Conservation (phyloP, 2,113 vertebrate species). For the Amphiprion percula region DNA sequence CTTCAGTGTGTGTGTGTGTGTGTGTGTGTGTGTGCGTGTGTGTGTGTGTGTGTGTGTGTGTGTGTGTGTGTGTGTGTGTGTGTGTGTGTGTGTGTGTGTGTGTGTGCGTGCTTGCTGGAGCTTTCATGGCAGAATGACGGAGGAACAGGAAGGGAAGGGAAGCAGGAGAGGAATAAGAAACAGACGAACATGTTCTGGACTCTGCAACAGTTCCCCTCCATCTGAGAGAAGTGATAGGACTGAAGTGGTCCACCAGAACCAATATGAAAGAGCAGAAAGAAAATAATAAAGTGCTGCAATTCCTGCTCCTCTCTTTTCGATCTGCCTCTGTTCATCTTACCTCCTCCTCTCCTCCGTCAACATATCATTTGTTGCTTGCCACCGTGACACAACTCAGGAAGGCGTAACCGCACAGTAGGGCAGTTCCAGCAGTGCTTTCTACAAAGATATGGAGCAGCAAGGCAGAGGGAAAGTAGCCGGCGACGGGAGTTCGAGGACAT, state of each 20-base stretch:
- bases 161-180: conserved; percentile 65
- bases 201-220: conserved; percentile 4
- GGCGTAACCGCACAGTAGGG: neutral
- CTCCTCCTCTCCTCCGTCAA: conserved; percentile 7
- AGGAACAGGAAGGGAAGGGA: conserved; percentile 42
- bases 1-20: conserved; percentile 57
- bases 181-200: conserved; percentile 49
- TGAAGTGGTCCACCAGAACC: conserved; percentile 41
- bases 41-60: conserved; percentile 35
- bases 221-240: conserved; percentile 42
- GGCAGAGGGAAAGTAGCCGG: no score
- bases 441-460: no score
- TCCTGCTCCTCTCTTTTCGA: conserved; percentile 6
- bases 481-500: no score
- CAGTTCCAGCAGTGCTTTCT: neutral
- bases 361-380: conserved; percentile 35
- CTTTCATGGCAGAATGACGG: conserved; percentile 66
- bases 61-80: conserved; percentile 40
- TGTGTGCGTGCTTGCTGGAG: conserved; percentile 34
- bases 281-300: conserved; percentile 16
- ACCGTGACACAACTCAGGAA: conserved; percentile 2
- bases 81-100: conserved; percentile 40
- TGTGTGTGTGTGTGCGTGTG: conserved; percentile 37
- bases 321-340: conserved; percentile 22
- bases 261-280: conserved; percentile 5